phyloP scores from a whole-genome alignment of 2,888 invertebrate species.

The Tanaodytes sp. region DNA sequence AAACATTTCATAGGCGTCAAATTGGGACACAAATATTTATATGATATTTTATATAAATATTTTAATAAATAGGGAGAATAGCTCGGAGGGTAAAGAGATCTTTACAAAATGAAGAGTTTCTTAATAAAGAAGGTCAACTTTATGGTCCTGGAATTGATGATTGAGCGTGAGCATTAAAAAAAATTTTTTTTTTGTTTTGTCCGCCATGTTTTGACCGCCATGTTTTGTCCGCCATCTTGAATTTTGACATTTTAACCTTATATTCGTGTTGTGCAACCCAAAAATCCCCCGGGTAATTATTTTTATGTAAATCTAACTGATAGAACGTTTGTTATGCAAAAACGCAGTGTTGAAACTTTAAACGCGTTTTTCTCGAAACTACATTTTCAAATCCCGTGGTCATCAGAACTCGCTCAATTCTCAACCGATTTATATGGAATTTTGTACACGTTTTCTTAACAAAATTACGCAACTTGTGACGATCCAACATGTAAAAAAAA shows the following conservation, averaged over 20 bases:
- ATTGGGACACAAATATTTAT: slow-evolving; percentile 7
- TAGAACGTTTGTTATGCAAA: background rate
- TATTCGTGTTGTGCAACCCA: background rate
- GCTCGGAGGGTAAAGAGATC: slow-evolving; percentile 13
- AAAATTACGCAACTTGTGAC: slow-evolving; percentile 1
- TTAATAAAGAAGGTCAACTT: slow-evolving; percentile 13
- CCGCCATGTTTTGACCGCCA: too few relatives aligned
- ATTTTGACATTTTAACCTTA: background rate
- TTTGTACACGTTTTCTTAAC: too few relatives aligned
- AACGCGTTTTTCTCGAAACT: slow-evolving; percentile 4
- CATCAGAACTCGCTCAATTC: slow-evolving; percentile 2
- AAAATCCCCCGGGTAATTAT: background rate
- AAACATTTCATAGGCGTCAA: slow-evolving; percentile 6
- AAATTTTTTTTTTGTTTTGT: too few relatives aligned
- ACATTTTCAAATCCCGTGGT: slow-evolving; percentile 1
- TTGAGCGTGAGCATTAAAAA: slow-evolving; percentile 1
- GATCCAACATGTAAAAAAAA: background rate
- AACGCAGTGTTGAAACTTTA: slow-evolving; percentile 8
- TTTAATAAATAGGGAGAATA: slow-evolving; percentile 14
- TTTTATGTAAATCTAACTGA: background rate
- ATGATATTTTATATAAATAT: background rate
- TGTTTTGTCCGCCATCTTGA: background rate
- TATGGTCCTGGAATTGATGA: slow-evolving; percentile 24
- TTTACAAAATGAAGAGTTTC: slow-evolving; percentile 16
- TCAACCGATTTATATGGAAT: background rate